Evolutionary conservation across 1,140 invertebrate genomes (phyloP).

Genomic region (Stenopsyche tienmushanensis): DNA sequence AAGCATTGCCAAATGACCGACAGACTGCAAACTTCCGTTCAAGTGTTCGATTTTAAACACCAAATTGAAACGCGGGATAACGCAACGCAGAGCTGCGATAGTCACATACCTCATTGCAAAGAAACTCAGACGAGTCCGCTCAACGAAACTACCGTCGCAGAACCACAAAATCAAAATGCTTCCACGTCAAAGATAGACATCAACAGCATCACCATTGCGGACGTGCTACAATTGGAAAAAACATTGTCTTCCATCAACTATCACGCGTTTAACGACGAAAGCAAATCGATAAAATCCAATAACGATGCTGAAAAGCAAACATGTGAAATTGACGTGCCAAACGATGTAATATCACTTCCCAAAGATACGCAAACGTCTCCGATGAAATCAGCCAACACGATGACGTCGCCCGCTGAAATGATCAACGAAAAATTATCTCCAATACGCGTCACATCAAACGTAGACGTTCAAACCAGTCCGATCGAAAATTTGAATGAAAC

Average conservation of each 20-base stretch:
- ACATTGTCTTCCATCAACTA: conserved; percentile 22
- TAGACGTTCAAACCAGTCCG: conserved; percentile 52
- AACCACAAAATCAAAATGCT: neutral
- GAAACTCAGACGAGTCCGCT: conserved; percentile 33
- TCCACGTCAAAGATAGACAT: conserved; percentile 18
- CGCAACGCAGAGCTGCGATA: conserved; percentile 47
- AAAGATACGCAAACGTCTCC: conserved; percentile 55
- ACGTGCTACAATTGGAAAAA: neutral
- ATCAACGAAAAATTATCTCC: conserved; percentile 53
- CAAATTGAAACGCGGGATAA: conserved; percentile 49
- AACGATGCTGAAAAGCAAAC: neutral
- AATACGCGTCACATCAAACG: conserved; percentile 44
- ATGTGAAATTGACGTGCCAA: conserved; percentile 13
- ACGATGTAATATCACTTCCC: too few relatives aligned
- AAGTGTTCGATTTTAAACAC: conserved; percentile 53
- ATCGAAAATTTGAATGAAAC: neutral
- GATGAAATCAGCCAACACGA: conserved; percentile 44
- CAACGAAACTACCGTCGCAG: neutral
- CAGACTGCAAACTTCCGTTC: conserved; percentile 48
- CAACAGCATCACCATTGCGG: neutral
- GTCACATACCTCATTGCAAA: conserved; percentile 18
- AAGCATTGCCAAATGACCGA: conserved; percentile 40
- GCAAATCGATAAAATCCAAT: neutral
- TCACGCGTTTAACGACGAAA: conserved; percentile 19
- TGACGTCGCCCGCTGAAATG: conserved; percentile 52